These are phyloP conservation scores for Drosophila suzukii DNA, from an alignment of 1,140 invertebrate genomes.

Conservation along the genomic window DNA sequence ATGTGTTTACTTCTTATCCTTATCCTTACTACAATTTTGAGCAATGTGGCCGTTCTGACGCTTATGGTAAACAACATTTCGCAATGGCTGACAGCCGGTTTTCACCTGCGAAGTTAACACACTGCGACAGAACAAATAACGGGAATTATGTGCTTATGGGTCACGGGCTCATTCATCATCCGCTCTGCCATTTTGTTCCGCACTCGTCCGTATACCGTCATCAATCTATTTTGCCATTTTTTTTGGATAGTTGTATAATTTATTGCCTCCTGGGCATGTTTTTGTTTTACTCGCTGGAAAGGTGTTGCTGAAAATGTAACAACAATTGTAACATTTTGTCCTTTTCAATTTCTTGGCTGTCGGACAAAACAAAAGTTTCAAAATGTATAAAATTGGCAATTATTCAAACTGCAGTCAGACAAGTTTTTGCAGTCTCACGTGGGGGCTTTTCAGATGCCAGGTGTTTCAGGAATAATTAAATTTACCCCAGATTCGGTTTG, in stretches of 20 bases:
- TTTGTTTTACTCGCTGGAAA: constrained; percentile 14
- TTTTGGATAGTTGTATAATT: constrained; percentile 52
- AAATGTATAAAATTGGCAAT: constrained; percentile 68
- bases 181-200: constrained; percentile 61
- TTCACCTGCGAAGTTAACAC: constrained; percentile 41
- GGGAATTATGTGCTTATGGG: constrained; percentile 42
- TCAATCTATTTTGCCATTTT: constrained; percentile 61
- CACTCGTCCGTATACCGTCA: constrained; percentile 57
- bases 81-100: constrained; percentile 49
- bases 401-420: constrained; percentile 69
- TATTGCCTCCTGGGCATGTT: constrained; percentile 45
- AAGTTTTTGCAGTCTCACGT: constrained; percentile 40
- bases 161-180: constrained; percentile 71
- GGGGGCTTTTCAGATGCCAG: constrained; percentile 29
- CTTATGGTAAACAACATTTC: constrained; percentile 67
- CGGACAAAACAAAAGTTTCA: constrained; percentile 20
- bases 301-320: constrained; percentile 25
- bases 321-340: constrained; percentile 57
- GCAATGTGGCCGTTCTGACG: constrained; percentile 13
- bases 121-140: background rate
- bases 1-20: background rate
- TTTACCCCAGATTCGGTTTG: constrained; percentile 43
- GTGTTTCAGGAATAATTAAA: constrained; percentile 66
- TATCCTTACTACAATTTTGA: background rate
- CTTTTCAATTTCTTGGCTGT: constrained; percentile 27